These are phyloP conservation scores for Drosophila pseudoobscura DNA, from an alignment of 1,140 invertebrate species.

Conservation along the genomic window DNA sequence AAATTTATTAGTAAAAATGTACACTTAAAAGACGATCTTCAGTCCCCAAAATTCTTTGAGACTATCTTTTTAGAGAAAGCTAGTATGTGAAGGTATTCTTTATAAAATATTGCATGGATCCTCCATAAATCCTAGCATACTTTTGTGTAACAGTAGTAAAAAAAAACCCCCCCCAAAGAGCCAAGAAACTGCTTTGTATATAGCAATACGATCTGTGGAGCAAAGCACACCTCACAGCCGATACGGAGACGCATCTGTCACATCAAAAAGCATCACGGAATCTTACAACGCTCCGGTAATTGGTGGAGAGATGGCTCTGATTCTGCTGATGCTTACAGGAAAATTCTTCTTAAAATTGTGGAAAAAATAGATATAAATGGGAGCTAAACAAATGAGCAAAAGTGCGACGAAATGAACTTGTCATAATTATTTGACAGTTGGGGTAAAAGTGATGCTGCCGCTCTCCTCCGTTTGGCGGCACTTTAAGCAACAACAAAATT, in stretches of 20 bases:
- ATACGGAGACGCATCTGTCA: constrained; percentile 64
- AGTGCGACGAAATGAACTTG: constrained; percentile 80
- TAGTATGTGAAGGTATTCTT: background rate
- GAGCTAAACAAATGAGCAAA: constrained; percentile 74
- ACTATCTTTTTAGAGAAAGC: too few species aligned
- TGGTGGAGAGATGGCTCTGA: constrained; percentile 38
- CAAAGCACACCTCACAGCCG: constrained; percentile 30
- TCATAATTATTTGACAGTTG: constrained; percentile 80
- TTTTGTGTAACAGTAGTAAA: background rate
- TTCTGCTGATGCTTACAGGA: constrained; percentile 48
- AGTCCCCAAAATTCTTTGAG: too few species aligned
- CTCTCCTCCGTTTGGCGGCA: constrained; percentile 30
- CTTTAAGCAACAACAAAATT: constrained; percentile 51
- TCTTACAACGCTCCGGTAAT: constrained; percentile 76
- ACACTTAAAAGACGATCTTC: too few species aligned
- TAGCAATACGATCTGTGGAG: constrained; percentile 6
- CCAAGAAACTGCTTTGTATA: background rate
- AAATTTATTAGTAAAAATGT: background rate
- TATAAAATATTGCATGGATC: background rate
- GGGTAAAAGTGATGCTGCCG: constrained; percentile 54
- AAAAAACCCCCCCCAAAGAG: too few species aligned
- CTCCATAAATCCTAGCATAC: constrained; percentile 18
- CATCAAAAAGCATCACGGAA: constrained; percentile 66
- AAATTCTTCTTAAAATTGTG: constrained; percentile 65
- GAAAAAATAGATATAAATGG: constrained; percentile 36